phyloP scores from a whole-genome alignment of 2,113 vertebrate species.

The Stigmatopora argus region DNA sequence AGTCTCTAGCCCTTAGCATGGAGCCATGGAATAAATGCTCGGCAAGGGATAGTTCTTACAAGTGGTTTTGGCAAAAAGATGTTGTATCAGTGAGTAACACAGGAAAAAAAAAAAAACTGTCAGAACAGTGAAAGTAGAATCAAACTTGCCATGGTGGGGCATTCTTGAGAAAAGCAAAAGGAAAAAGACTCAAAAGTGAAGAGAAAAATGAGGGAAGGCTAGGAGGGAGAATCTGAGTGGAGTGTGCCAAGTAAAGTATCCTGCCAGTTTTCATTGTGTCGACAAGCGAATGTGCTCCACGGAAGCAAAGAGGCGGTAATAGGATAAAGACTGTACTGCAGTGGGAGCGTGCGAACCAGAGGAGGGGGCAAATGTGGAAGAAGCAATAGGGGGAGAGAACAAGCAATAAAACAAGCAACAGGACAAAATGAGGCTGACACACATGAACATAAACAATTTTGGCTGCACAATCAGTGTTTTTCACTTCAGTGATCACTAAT shows the following conservation, averaged over 20 bases:
- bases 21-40: not conserved
- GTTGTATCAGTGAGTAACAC: constrained; percentile 18
- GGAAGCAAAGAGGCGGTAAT: constrained; percentile 53
- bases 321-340: constrained; percentile 60
- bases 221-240: constrained; percentile 24
- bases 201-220: constrained; percentile 12
- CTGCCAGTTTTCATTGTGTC: constrained; percentile 67
- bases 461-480: constrained; percentile 23
- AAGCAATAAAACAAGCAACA: not conserved
- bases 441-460: constrained; percentile 26
- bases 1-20: not conserved
- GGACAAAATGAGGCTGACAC: constrained; percentile 4
- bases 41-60: not conserved
- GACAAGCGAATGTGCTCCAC: constrained; percentile 43
- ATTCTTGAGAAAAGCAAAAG: constrained; percentile 34
- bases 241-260: constrained; percentile 52
- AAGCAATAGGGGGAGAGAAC: not conserved
- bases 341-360: constrained; percentile 18
- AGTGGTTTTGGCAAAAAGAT: constrained; percentile 11
- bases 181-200: constrained; percentile 29
- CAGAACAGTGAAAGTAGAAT: not conserved
- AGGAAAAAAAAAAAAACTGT: constrained; percentile 24
- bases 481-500: constrained; percentile 15
- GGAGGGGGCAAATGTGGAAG: not conserved
- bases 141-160: not conserved